Conservation (phyloP, 1,140 invertebrate genomes). For the Pantala flavescens region DNA sequence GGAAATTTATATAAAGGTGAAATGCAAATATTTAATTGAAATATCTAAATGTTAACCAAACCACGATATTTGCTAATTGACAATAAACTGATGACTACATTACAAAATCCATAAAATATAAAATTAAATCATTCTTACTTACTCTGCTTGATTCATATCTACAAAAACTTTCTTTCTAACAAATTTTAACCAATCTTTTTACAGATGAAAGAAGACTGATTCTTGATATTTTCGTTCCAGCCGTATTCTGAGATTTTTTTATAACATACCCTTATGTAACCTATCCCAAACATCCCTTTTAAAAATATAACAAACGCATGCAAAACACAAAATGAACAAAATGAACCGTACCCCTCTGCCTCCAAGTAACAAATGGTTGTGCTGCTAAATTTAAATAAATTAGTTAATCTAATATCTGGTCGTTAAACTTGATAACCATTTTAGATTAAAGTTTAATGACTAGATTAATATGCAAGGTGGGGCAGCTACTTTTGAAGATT, state of each 20-base stretch:
- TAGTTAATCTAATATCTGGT: conserved; percentile 15
- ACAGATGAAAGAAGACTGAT: conserved; percentile 16
- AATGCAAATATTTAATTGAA: not conserved
- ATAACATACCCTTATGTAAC: not conserved
- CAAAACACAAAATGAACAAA: conserved; percentile 20
- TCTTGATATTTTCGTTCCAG: conserved; percentile 14
- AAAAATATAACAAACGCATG: conserved; percentile 15
- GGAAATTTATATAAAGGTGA: not conserved
- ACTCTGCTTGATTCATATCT: not conserved
- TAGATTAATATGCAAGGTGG: conserved; percentile 12
- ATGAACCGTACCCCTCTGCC: conserved; percentile 32
- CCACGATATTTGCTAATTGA: not conserved
- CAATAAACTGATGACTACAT: not conserved
- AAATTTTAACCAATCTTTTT: conserved; percentile 14
- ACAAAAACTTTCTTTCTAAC: conserved; percentile 8
- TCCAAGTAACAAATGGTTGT: conserved; percentile 36
- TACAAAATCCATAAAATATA: not conserved
- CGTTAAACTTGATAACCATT: conserved; percentile 13
- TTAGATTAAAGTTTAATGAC: conserved; percentile 15
- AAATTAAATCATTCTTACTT: not conserved
- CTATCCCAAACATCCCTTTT: not conserved
- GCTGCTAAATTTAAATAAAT: conserved; percentile 23
- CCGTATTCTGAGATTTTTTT: not conserved
- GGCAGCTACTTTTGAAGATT: conserved; percentile 15
- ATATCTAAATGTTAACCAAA: not conserved